phyloP scores from a whole-genome alignment of 2,797 vertebrate genomes.

The Xenopus petersii region DNA sequence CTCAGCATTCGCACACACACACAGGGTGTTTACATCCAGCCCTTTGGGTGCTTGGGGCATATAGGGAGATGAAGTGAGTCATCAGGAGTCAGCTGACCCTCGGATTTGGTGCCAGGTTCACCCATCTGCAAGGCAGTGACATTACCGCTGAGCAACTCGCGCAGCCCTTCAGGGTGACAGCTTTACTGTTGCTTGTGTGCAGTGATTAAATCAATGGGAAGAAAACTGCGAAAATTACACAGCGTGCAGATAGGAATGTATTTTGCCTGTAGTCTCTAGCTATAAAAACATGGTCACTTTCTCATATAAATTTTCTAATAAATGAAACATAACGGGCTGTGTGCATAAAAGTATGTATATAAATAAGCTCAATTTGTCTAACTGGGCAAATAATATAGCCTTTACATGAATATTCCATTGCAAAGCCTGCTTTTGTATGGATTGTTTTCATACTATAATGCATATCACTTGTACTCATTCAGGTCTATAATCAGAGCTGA shows the following conservation, averaged over 20 bases:
- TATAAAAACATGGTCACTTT: not conserved
- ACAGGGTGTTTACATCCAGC: too few relatives aligned
- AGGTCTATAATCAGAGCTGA: too few relatives aligned
- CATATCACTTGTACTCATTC: too few relatives aligned
- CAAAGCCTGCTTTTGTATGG: too few relatives aligned
- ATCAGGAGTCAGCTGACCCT: constrained; percentile 13
- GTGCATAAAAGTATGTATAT: not conserved
- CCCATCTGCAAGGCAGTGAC: constrained; percentile 31
- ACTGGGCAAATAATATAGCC: not conserved
- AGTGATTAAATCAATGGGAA: constrained; percentile 18
- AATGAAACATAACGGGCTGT: not conserved
- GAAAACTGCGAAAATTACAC: constrained; percentile 32
- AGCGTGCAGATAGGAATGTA: not conserved
- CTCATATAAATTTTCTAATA: constrained; percentile 1
- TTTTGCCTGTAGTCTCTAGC: not conserved
- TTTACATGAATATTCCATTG: too few relatives aligned
- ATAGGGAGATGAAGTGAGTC: not conserved
- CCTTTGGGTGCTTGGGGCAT: constrained; percentile 10
- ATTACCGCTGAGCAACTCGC: constrained; percentile 34
- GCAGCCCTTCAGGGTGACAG: constrained; percentile 12
- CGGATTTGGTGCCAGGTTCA: constrained; percentile 24
- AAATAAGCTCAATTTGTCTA: not conserved
- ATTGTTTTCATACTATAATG: too few relatives aligned
- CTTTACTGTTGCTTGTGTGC: constrained; percentile 31
- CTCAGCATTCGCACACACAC: too few relatives aligned